Conservation (phyloP, 2,888 invertebrate species). For the Uloborus plumipes region DNA sequence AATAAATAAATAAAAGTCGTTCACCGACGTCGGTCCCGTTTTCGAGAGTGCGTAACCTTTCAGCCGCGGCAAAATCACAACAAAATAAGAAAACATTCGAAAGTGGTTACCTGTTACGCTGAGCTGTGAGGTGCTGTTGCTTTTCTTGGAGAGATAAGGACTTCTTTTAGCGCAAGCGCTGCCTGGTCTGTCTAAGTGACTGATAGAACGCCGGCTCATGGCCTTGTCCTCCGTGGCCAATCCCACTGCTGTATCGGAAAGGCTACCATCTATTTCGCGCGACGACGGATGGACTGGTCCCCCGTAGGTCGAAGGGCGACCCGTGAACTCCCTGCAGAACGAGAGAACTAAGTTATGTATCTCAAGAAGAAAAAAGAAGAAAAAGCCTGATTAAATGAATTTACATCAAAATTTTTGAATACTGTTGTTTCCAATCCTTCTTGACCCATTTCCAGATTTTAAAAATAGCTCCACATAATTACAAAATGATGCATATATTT, state of each 20-base stretch:
- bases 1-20: no score
- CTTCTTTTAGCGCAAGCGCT: conserved; percentile 17
- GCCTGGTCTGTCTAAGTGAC: conserved; percentile 50
- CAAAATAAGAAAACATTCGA: background rate
- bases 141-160: conserved; percentile 90
- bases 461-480: no score
- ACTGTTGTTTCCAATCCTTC: no score
- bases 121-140: conserved; percentile 95
- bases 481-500: no score
- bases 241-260: conserved; percentile 94
- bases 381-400: no score
- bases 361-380: no score
- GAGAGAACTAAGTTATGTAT: no score
- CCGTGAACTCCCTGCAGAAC: conserved; percentile 41
- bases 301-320: conserved; percentile 50
- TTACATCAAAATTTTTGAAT: no score
- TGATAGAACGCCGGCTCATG: conserved; percentile 33
- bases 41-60: background rate
- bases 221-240: conserved; percentile 73
- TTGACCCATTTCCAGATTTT: no score
- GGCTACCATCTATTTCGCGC: conserved; percentile 81
- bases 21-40: no score
- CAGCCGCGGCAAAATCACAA: background rate
- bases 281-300: conserved; percentile 60
- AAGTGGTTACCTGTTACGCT: conserved; percentile 89